These are phyloP conservation scores for Agapornis roseicollis DNA, from an alignment of 2,113 vertebrate species.

Conservation along the genomic window DNA sequence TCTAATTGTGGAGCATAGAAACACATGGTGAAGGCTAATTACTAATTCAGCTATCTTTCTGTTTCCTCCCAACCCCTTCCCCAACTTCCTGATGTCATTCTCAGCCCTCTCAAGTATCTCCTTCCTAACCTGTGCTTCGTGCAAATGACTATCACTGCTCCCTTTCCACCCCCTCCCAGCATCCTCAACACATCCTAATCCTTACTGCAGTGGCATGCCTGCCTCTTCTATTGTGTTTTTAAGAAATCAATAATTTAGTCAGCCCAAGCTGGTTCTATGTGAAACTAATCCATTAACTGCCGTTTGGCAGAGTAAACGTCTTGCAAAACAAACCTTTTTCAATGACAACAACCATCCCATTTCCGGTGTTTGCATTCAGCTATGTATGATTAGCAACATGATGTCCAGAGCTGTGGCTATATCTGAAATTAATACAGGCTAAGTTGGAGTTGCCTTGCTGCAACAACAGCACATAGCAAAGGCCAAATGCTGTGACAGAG, in stretches of 20 bases:
- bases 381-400: background rate
- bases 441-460: background rate
- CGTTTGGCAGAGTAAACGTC: background rate
- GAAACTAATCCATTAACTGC: background rate
- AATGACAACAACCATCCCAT: background rate
- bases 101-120: background rate
- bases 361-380: background rate
- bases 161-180: background rate
- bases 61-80: background rate
- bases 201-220: background rate
- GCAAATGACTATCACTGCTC: background rate
- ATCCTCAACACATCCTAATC: background rate
- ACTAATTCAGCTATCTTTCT: background rate
- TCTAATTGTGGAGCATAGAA: background rate
- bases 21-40: background rate
- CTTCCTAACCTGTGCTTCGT: background rate
- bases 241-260: background rate
- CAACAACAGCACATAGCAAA: background rate
- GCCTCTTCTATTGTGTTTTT: background rate
- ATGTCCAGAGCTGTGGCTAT: background rate
- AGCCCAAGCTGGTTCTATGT: background rate
- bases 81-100: background rate
- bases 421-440: background rate
- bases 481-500: background rate
- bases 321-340: background rate